phyloP scores from a whole-genome alignment of 2,113 vertebrate species.

The Delphinapterus leucas region DNA sequence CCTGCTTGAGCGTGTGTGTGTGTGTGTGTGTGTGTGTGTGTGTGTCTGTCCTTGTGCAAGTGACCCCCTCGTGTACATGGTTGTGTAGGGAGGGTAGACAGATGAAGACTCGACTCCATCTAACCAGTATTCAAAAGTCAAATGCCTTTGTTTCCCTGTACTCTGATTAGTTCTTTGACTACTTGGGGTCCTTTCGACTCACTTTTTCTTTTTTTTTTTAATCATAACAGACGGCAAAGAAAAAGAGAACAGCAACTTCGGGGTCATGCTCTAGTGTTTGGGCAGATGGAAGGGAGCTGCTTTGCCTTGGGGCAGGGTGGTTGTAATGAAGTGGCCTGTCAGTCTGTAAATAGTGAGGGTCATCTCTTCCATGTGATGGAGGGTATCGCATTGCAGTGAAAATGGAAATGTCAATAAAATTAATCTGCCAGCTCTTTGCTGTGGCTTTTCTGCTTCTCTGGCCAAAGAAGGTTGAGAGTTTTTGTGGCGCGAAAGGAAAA shows the following conservation, averaged over 20 bases:
- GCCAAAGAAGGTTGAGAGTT: conserved; percentile 82
- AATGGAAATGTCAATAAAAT: conserved; percentile 99
- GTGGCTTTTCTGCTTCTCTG: conserved; percentile 85
- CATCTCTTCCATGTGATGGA: conserved; percentile 91
- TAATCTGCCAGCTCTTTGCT: conserved; percentile 98
- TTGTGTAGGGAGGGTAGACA: conserved; percentile 68
- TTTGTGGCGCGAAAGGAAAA: conserved; percentile 47
- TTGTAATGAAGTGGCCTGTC: conserved; percentile 98
- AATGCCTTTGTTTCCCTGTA: conserved; percentile 52
- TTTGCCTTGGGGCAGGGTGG: conserved; percentile 90
- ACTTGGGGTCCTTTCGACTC: conserved; percentile 71
- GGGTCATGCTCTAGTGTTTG: conserved; percentile 93
- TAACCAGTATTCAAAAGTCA: background rate
- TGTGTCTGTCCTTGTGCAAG: background rate
- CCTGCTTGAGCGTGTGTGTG: background rate
- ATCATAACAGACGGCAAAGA: conserved; percentile 76
- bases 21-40: rapidly evolving
- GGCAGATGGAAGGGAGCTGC: conserved; percentile 90
- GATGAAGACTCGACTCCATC: background rate
- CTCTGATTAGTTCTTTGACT: conserved; percentile 75
- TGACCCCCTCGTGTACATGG: background rate
- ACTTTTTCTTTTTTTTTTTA: conserved; percentile 58
- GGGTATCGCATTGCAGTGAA: conserved; percentile 98
- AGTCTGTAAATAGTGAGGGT: conserved; percentile 98
- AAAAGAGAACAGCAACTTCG: conserved; percentile 83